A percentile compares a stretch with the other conserved stretches of the same genome.
Conservation (phyloP, 1,140 invertebrate genomes). For the Cepaea nemoralis region DNA sequence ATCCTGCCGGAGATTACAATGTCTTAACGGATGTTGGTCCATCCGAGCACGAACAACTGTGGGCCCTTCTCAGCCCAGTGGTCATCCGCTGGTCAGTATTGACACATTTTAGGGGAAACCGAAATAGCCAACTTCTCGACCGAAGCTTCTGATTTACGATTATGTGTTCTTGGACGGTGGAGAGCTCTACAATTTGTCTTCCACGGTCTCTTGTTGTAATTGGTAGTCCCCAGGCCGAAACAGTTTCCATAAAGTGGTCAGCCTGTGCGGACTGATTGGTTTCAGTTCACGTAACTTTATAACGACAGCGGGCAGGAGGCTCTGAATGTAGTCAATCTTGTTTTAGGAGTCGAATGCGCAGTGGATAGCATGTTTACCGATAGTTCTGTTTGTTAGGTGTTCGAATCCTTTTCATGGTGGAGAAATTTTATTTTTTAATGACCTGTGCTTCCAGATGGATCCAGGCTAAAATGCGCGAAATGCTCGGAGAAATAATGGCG, state of each 20-base stretch:
- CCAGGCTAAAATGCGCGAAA: no score
- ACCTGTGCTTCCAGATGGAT: no score
- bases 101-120: not conserved
- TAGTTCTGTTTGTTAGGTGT: no score
- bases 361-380: no score
- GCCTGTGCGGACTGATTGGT: not conserved
- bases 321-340: no score
- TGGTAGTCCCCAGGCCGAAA: not conserved
- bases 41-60: constrained; percentile 19
- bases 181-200: constrained; percentile 3
- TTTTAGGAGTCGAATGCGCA: no score
- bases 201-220: constrained; percentile 1
- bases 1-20: not conserved
- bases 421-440: no score
- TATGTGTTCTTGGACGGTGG: not conserved
- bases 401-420: no score
- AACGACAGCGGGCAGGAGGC: no score
- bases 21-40: constrained; percentile 15
- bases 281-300: not conserved
- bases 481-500: no score
- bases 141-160: not conserved
- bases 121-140: not conserved
- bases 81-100: constrained; percentile 5
- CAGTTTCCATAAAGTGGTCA: constrained; percentile 2
- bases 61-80: not conserved